A percentile compares a stretch with the other conserved stretches of the same genome.
phyloP scores from a whole-genome alignment of 2,888 invertebrate species.

The Phyllotreta cruciferae region DNA sequence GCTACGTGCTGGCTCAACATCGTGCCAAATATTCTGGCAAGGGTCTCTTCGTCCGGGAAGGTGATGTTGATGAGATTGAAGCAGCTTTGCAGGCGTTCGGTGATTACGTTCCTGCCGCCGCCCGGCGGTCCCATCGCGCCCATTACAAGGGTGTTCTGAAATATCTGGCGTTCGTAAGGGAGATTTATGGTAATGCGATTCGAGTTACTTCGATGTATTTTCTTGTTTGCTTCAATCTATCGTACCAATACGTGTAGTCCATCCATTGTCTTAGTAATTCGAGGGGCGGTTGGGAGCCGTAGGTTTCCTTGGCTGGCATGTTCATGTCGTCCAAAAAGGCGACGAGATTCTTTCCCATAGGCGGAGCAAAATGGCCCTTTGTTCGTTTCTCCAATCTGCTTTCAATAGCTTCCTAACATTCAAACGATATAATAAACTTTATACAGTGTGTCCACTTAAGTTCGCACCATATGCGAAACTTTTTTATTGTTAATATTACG shows the following conservation, averaged over 20 bases:
- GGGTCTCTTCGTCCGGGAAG: slow-evolving; percentile 81
- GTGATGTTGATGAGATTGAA: slow-evolving; percentile 82
- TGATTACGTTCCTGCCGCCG: slow-evolving; percentile 82
- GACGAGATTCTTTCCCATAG: slow-evolving; percentile 83
- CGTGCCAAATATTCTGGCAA: slow-evolving; percentile 81
- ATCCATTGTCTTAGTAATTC: slow-evolving; percentile 86
- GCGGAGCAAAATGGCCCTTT: slow-evolving; percentile 80
- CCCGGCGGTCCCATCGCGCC: slow-evolving; percentile 88
- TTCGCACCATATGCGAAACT: too few species aligned
- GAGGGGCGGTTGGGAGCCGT: slow-evolving; percentile 88
- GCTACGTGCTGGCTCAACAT: slow-evolving; percentile 82
- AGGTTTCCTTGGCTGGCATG: slow-evolving; percentile 89
- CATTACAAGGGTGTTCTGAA: slow-evolving; percentile 77
- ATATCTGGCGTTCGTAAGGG: neutral
- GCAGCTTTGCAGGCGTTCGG: slow-evolving; percentile 77
- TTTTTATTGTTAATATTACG: too few species aligned
- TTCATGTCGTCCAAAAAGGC: slow-evolving; percentile 92
- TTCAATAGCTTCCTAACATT: slow-evolving; percentile 73
- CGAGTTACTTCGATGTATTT: slow-evolving; percentile 73
- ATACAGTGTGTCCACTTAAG: too few species aligned
- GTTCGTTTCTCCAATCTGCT: slow-evolving; percentile 87
- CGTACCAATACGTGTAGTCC: slow-evolving; percentile 91
- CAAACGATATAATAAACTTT: neutral
- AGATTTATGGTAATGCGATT: neutral
- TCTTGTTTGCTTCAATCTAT: slow-evolving; percentile 77